phyloP scores from a whole-genome alignment of 2,797 vertebrate species.

The Chelmon rostratus region DNA sequence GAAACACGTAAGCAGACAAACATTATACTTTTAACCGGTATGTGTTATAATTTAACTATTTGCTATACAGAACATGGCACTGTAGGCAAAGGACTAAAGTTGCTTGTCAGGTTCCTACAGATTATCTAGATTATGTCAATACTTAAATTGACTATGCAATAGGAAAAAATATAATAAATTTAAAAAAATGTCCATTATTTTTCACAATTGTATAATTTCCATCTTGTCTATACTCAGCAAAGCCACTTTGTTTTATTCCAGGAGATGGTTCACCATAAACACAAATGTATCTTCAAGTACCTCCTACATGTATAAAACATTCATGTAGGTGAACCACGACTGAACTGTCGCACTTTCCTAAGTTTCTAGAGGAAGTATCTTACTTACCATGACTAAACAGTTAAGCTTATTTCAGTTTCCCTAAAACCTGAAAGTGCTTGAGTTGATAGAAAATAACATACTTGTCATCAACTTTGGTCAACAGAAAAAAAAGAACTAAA shows the following conservation, averaged over 20 bases:
- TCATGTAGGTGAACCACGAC: not conserved
- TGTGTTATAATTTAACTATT: not conserved
- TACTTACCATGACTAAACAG: not conserved
- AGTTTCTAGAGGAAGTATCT: not conserved
- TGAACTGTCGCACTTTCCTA: not conserved
- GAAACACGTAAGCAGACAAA: slow-evolving; percentile 59
- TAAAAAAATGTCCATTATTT: not conserved
- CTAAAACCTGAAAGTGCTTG: not conserved
- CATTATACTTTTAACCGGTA: not conserved
- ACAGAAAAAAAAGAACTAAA: slow-evolving; percentile 10
- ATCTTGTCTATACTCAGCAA: not conserved
- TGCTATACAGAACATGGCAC: not conserved
- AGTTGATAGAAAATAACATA: slow-evolving; percentile 1
- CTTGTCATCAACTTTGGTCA: not conserved
- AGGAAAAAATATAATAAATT: not conserved
- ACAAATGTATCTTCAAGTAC: not conserved
- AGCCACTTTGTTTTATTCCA: not conserved
- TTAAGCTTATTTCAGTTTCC: not conserved
- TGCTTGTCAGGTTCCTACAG: not conserved
- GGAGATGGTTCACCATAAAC: not conserved
- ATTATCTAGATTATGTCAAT: not conserved
- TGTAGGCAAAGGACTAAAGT: not conserved
- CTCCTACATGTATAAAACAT: not conserved
- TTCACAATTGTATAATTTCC: not conserved
- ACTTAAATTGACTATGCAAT: not conserved